Evolutionary conservation across 2,797 vertebrate genomes (phyloP).

Genomic region (Phataginus tricuspis): DNA sequence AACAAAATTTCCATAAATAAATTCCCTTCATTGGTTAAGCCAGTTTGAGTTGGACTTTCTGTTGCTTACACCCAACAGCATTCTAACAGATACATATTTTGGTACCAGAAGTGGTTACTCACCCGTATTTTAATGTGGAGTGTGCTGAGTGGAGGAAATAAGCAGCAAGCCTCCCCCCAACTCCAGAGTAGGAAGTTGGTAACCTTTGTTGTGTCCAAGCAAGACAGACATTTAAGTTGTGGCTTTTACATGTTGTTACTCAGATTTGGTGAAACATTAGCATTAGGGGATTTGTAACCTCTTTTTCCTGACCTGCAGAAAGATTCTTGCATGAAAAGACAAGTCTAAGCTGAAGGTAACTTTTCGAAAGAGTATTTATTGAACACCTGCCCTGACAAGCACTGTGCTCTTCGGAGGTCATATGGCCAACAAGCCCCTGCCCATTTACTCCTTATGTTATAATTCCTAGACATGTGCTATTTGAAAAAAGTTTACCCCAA

Average conservation of each 20-base stretch:
- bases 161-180: rapidly evolving
- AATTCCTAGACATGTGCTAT: not conserved
- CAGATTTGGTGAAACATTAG: not conserved
- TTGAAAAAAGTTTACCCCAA: not conserved
- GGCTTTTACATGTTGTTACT: not conserved
- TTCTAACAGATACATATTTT: not conserved
- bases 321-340: not conserved
- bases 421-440: not conserved
- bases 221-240: not conserved
- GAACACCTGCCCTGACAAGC: not conserved
- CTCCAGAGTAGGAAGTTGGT: not conserved
- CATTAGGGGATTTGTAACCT: not conserved
- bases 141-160: not conserved
- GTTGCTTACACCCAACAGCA: not conserved
- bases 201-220: not conserved
- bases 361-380: not conserved
- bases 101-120: not conserved
- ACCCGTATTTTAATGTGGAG: not conserved
- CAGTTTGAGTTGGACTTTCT: not conserved
- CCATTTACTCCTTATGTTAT: not conserved
- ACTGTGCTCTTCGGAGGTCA: not conserved
- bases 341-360: not conserved
- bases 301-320: not conserved
- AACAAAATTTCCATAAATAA: not conserved
- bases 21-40: not conserved